Percentiles rank a stretch among this genome's conserved stretches.
These are phyloP conservation scores for Seladonia tumulorum DNA, from an alignment of 2,888 invertebrate genomes.

Conservation along the genomic window DNA sequence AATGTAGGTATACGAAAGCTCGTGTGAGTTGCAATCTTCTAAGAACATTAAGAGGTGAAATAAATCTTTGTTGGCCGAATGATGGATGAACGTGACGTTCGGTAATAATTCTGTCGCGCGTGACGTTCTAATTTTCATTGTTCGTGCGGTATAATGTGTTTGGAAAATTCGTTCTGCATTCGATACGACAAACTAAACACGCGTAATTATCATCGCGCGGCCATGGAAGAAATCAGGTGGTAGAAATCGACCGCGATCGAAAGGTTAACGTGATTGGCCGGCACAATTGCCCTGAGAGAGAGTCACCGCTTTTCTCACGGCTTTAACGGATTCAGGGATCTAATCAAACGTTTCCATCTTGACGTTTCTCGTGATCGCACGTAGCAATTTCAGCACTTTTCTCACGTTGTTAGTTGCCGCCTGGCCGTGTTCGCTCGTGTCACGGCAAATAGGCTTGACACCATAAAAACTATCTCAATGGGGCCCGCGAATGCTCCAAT, in stretches of 20 bases:
- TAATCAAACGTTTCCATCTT: constrained; percentile 48
- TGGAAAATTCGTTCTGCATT: background rate
- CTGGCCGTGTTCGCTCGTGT: background rate
- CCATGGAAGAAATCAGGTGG: background rate
- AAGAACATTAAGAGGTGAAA: background rate
- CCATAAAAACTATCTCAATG: background rate
- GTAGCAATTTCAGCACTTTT: background rate
- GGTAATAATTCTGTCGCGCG: background rate
- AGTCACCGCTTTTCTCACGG: constrained; percentile 44
- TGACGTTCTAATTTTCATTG: background rate
- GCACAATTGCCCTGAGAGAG: constrained; percentile 36
- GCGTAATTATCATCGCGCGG: background rate
- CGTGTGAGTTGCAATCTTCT: background rate
- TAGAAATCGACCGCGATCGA: background rate
- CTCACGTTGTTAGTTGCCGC: constrained; percentile 21
- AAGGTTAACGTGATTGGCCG: constrained; percentile 22
- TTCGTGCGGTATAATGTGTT: background rate
- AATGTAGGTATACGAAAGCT: background rate
- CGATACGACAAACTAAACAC: background rate
- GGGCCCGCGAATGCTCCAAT: background rate
- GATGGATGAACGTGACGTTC: background rate
- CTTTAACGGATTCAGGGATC: constrained; percentile 28
- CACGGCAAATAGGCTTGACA: constrained; percentile 9
- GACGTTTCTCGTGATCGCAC: constrained; percentile 6
- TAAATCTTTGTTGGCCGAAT: background rate